phyloP scores from a whole-genome alignment of 2,888 invertebrate genomes.

The Machimus atricapillus region DNA sequence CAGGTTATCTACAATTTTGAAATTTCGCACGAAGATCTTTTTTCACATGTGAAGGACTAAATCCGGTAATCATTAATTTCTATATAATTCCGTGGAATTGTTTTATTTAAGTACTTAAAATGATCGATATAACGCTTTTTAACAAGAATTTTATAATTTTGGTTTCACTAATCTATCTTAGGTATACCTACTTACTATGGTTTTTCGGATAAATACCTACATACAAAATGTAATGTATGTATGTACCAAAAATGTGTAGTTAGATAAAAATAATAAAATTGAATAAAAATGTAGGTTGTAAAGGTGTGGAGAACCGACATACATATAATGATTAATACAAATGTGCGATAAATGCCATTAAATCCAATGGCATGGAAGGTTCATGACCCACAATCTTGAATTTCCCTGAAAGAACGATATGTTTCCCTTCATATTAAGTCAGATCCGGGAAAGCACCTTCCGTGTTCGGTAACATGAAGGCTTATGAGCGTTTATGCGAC shows the following conservation, averaged over 20 bases:
- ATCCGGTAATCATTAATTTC: too few relatives aligned
- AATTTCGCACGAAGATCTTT: too few relatives aligned
- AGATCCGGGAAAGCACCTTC: not conserved
- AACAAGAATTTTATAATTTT: too few relatives aligned
- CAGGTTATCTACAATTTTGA: too few relatives aligned
- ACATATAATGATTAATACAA: not conserved
- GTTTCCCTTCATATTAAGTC: not conserved
- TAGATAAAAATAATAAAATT: not conserved
- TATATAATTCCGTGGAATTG: too few relatives aligned
- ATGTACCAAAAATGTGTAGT: not conserved
- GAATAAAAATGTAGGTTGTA: not conserved
- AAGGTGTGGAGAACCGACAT: not conserved
- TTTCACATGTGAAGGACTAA: too few relatives aligned
- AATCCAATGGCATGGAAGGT: not conserved
- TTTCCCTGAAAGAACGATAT: not conserved
- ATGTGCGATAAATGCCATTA: not conserved
- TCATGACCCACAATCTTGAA: not conserved
- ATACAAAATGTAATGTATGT: too few relatives aligned
- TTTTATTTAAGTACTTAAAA: too few relatives aligned
- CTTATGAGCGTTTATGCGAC: not conserved
- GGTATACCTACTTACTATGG: too few relatives aligned
- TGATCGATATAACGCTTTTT: too few relatives aligned
- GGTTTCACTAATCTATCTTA: too few relatives aligned
- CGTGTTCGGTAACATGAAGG: not conserved
- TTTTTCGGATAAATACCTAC: too few relatives aligned